phyloP scores from a whole-genome alignment of 2,888 invertebrate species.

The Andrena haemorrhoa region DNA sequence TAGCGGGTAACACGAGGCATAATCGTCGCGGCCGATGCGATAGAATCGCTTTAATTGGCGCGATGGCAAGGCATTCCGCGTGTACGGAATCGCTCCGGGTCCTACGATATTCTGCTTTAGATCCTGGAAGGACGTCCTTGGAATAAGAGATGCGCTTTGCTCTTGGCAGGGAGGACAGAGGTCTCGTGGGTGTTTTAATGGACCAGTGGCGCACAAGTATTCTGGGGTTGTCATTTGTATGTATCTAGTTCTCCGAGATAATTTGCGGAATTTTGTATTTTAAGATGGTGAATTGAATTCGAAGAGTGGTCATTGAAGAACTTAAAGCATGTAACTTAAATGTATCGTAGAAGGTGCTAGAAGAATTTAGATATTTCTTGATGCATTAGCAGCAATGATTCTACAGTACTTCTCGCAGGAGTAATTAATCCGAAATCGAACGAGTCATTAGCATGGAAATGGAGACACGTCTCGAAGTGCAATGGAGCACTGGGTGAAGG shows the following conservation, averaged over 20 bases:
- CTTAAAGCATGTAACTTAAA: background rate
- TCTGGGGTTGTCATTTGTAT: no score
- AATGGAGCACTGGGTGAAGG: background rate
- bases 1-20: background rate
- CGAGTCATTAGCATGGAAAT: no score
- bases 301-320: background rate
- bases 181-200: constrained; percentile 13
- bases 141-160: constrained; percentile 36
- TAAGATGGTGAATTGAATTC: background rate
- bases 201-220: background rate
- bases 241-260: no score
- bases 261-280: background rate
- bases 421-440: no score
- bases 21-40: constrained; percentile 31
- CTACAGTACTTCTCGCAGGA: background rate
- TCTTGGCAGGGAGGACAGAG: constrained; percentile 11
- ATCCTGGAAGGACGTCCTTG: constrained; percentile 40
- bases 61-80: background rate
- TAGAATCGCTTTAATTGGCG: constrained; percentile 60
- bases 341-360: background rate
- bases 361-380: background rate
- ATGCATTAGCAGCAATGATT: background rate
- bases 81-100: constrained; percentile 33
- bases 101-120: constrained; percentile 34
- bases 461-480: background rate